Conservation (phyloP, 2,113 vertebrate genomes). For the Perognathus longimembris region DNA sequence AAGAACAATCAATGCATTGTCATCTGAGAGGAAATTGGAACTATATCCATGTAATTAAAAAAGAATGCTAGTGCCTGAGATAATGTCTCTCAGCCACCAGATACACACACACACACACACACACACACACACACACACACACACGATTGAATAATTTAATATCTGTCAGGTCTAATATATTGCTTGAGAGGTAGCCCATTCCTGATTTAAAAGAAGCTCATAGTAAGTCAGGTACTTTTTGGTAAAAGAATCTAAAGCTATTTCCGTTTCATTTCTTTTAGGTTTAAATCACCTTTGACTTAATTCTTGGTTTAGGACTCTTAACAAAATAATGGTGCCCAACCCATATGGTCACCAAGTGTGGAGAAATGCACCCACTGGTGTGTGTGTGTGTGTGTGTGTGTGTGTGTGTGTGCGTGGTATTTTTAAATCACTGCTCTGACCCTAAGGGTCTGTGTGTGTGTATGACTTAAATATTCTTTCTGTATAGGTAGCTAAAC, state of each 20-base stretch:
- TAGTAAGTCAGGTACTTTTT: too few species aligned
- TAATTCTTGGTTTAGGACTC: background rate
- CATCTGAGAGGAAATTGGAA: background rate
- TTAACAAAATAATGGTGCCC: background rate
- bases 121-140: background rate
- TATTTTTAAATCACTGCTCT: background rate
- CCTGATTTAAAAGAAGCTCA: conserved; percentile 38
- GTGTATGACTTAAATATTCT: too few species aligned
- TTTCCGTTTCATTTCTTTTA: conserved; percentile 24
- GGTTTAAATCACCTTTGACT: background rate
- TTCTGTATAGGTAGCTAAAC: background rate
- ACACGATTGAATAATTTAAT: background rate
- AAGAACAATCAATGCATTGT: background rate
- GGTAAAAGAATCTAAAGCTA: conserved; percentile 6
- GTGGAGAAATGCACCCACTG: background rate
- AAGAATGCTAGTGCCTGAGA: background rate
- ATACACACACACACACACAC: background rate
- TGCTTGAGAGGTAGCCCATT: background rate
- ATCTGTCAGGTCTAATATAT: conserved; percentile 45
- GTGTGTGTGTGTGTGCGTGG: background rate
- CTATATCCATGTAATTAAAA: background rate
- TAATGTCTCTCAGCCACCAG: background rate
- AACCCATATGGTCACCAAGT: background rate
- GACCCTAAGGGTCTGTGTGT: background rate
- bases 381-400: background rate